Percentiles rank a stretch among this genome's conserved stretches.
Evolutionary conservation across 2,888 invertebrate species (phyloP).

Genomic region (Lamellibrachia columna): DNA sequence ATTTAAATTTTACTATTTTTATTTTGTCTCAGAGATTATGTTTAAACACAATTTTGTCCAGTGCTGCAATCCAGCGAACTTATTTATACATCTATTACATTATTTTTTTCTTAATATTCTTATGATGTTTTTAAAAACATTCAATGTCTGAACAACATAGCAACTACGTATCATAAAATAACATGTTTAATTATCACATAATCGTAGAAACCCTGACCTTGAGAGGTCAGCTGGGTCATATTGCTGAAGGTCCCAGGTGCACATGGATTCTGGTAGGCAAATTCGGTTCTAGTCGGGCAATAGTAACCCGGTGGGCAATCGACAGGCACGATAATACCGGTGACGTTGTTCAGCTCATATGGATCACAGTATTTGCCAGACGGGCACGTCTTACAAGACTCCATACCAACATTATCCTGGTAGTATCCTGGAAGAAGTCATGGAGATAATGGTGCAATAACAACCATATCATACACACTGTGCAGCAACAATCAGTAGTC

Average conservation of each 20-base stretch:
- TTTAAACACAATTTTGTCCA: too few species aligned
- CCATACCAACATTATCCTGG: constrained; percentile 44
- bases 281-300: constrained; percentile 56
- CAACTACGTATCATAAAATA: not conserved
- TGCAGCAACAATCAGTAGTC: too few species aligned
- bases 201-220: constrained; percentile 23
- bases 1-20: too few species aligned
- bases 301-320: constrained; percentile 57
- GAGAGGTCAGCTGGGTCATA: constrained; percentile 34
- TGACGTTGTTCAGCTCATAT: constrained; percentile 51
- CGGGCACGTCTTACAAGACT: constrained; percentile 51
- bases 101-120: not conserved
- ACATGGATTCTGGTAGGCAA: constrained; percentile 55
- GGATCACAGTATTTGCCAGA: constrained; percentile 60
- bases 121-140: not conserved
- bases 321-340: constrained; percentile 53
- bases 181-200: too few species aligned
- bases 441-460: not conserved
- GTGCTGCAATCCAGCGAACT: not conserved
- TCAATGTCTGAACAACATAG: not conserved
- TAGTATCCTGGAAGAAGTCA: constrained; percentile 45
- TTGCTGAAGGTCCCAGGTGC: constrained; percentile 54
- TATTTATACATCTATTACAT: not conserved
- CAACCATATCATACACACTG: too few species aligned
- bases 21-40: too few species aligned